These are phyloP conservation scores for Clupea harengus DNA, from an alignment of 2,113 vertebrate genomes.

Conservation along the genomic window DNA sequence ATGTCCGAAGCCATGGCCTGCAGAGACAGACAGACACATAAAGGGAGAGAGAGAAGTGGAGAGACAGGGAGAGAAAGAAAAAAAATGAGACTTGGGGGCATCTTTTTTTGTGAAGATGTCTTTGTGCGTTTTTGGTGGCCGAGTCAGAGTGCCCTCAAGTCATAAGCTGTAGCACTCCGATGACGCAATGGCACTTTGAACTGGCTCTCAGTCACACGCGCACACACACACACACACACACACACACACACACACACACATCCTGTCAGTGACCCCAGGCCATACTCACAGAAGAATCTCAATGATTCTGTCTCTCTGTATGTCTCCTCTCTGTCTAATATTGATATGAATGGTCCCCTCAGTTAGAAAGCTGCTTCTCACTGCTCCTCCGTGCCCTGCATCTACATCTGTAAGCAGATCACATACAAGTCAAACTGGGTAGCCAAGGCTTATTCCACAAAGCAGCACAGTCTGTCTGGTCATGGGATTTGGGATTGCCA, in stretches of 20 bases:
- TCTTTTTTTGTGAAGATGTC: constrained; percentile 5
- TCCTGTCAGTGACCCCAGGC: constrained; percentile 12
- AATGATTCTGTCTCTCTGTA: constrained; percentile 13
- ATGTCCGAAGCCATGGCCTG: neutral
- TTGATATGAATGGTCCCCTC: neutral
- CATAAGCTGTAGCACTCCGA: constrained; percentile 1
- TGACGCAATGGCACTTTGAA: constrained; percentile 26
- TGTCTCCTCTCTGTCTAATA: constrained; percentile 21
- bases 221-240: neutral
- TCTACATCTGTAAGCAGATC: neutral
- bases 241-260: neutral
- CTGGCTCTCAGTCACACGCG: neutral
- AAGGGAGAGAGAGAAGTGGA: neutral
- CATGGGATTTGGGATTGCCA: neutral
- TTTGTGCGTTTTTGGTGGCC: constrained; percentile 1
- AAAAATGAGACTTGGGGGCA: neutral
- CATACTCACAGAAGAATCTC: constrained; percentile 5
- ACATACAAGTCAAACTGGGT: neutral
- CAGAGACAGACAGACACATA: neutral
- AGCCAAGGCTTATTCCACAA: neutral
- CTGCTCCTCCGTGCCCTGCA: neutral
- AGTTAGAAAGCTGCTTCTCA: neutral
- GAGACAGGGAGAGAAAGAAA: neutral
- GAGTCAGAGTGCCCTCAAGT: constrained; percentile 21
- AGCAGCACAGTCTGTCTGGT: neutral